phyloP scores from a whole-genome alignment of 2,888 invertebrate species.

The Hyposoter dolosus region DNA sequence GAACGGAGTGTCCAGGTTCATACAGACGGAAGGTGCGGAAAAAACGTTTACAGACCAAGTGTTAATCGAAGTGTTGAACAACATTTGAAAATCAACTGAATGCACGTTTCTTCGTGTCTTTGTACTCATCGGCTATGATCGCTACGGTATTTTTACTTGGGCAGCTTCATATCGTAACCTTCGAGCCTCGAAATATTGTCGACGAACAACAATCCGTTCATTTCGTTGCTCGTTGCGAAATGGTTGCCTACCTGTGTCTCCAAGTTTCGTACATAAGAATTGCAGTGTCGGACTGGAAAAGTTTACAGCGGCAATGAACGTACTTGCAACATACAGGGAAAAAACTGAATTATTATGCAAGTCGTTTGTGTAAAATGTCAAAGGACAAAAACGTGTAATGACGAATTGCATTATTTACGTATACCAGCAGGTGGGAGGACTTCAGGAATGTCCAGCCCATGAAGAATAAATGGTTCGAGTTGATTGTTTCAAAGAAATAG shows the following conservation, averaged over 20 bases:
- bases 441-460: neutral
- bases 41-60: too few species aligned
- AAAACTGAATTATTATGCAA: neutral
- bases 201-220: too few species aligned
- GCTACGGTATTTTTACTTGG: neutral
- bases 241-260: neutral
- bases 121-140: neutral
- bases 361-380: neutral
- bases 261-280: neutral
- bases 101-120: neutral
- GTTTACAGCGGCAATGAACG: neutral
- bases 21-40: too few species aligned
- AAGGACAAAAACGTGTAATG: neutral
- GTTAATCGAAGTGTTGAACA: slow-evolving; percentile 16
- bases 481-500: neutral
- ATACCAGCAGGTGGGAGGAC: too few species aligned
- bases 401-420: neutral
- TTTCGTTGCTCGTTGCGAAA: neutral
- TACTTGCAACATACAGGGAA: slow-evolving; percentile 1
- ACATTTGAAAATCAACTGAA: neutral
- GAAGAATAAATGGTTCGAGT: neutral
- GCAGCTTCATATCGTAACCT: neutral
- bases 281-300: neutral
- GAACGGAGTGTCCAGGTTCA: too few species aligned
- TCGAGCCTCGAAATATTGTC: neutral